These are phyloP conservation scores for Aplodontia rufa DNA, from an alignment of 2,113 vertebrate genomes.

Conservation along the genomic window DNA sequence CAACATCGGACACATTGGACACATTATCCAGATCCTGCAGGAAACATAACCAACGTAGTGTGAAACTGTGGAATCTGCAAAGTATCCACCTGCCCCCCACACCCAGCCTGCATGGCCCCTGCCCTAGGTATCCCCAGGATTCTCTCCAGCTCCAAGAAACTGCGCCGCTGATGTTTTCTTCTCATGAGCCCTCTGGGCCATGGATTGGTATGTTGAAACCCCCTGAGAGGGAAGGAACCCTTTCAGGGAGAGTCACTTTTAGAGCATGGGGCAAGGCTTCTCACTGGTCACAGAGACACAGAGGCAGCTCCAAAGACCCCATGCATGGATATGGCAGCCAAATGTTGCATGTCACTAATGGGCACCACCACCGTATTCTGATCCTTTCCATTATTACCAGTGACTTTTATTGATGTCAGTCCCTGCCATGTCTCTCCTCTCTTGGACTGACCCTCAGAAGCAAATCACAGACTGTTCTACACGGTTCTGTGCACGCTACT, in stretches of 20 bases:
- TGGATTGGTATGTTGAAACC: neutral
- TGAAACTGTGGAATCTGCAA: neutral
- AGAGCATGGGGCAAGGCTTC: neutral
- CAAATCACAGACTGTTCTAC: neutral
- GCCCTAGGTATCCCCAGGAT: neutral
- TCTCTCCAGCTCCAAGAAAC: neutral
- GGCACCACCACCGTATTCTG: neutral
- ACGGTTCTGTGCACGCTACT: neutral
- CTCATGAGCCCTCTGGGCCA: neutral
- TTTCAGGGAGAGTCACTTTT: neutral
- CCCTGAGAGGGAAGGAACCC: neutral
- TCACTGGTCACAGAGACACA: neutral
- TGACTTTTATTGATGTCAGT: neutral
- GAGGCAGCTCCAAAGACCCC: neutral
- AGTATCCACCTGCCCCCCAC: too few species aligned
- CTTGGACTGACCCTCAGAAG: conserved; percentile 46
- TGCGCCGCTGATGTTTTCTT: neutral
- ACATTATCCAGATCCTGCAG: neutral
- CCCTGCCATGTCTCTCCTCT: neutral
- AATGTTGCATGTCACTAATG: neutral
- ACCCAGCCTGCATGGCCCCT: neutral
- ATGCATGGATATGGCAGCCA: too few species aligned
- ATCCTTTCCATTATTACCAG: neutral
- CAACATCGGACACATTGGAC: neutral
- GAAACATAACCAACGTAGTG: neutral